Evolutionary conservation across 2,888 invertebrate species (phyloP).

Genomic region (Acanthosepion esculentum): DNA sequence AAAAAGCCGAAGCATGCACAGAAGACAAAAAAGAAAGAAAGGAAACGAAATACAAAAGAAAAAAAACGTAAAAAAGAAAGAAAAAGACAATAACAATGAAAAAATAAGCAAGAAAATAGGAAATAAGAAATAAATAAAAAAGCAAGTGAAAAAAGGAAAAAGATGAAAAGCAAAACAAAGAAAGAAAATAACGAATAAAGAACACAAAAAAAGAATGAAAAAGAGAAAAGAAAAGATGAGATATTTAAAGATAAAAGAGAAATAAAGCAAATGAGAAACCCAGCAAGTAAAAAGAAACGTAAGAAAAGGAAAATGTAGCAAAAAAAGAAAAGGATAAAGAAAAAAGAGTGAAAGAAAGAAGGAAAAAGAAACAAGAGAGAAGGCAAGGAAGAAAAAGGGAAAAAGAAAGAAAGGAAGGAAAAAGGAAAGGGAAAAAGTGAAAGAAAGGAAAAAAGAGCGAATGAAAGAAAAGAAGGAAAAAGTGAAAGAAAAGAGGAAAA

Average conservation of each 20-base stretch:
- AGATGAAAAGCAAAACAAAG: background rate
- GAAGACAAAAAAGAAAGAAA: background rate
- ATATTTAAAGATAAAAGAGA: conserved; percentile 44
- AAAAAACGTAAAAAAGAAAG: background rate
- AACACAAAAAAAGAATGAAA: background rate
- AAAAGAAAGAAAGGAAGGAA: background rate
- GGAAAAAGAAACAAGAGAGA: background rate
- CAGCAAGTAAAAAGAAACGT: background rate
- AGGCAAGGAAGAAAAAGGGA: conserved; percentile 40
- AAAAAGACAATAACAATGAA: background rate
- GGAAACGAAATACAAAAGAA: background rate
- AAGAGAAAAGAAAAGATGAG: conserved; percentile 39
- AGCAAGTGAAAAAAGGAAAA: background rate
- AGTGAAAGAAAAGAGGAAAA: background rate
- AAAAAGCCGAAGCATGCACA: background rate
- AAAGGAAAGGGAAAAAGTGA: background rate
- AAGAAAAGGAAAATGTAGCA: background rate
- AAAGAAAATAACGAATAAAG: background rate
- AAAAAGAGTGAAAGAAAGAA: background rate
- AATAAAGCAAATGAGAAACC: background rate
- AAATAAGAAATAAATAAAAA: too few species aligned
- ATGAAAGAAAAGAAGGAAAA: too few species aligned
- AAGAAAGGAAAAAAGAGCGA: background rate
- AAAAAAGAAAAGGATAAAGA: background rate
- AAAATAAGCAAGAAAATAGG: too few species aligned